Percentiles rank a stretch among this genome's conserved stretches.
Evolutionary conservation across 2,113 vertebrate species (phyloP).

Genomic region (Speoplatyrhinus poulsoni): DNA sequence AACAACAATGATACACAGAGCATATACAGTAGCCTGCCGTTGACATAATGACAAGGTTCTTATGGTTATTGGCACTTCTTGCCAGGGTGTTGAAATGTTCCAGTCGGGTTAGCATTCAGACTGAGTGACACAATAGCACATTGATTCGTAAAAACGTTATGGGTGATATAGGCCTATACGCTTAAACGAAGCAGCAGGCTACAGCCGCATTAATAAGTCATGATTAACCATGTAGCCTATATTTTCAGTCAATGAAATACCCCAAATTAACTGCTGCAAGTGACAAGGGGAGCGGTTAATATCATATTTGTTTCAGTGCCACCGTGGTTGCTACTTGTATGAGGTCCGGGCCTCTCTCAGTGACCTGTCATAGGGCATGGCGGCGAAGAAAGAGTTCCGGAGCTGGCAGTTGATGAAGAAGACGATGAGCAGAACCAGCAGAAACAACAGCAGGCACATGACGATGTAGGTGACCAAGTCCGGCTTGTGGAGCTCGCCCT

Average conservation of each 20-base stretch:
- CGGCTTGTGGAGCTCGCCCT: slow-evolving; percentile 89
- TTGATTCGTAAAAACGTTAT: no score
- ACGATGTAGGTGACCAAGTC: slow-evolving; percentile 93
- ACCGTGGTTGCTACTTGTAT: slow-evolving; percentile 77
- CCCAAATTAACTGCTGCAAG: no score
- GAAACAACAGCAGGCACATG: slow-evolving; percentile 91
- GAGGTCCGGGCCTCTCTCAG: slow-evolving; percentile 91
- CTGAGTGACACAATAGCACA: no score
- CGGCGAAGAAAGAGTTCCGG: slow-evolving; percentile 94
- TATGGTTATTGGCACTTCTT: neutral
- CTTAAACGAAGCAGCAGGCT: no score
- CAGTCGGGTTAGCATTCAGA: no score
- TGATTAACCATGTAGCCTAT: no score
- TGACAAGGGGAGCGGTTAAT: neutral
- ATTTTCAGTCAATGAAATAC: no score
- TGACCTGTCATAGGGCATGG: slow-evolving; percentile 95
- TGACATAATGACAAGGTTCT: slow-evolving; percentile 5
- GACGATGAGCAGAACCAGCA: slow-evolving; percentile 91
- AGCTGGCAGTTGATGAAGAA: slow-evolving; percentile 98
- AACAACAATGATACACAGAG: neutral
- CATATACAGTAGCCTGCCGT: neutral
- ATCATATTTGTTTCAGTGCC: neutral
- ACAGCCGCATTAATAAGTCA: no score
- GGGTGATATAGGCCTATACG: no score
- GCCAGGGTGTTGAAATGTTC: no score